phyloP scores from a whole-genome alignment of 2,113 vertebrate genomes.

The Madoqua kirkii region DNA sequence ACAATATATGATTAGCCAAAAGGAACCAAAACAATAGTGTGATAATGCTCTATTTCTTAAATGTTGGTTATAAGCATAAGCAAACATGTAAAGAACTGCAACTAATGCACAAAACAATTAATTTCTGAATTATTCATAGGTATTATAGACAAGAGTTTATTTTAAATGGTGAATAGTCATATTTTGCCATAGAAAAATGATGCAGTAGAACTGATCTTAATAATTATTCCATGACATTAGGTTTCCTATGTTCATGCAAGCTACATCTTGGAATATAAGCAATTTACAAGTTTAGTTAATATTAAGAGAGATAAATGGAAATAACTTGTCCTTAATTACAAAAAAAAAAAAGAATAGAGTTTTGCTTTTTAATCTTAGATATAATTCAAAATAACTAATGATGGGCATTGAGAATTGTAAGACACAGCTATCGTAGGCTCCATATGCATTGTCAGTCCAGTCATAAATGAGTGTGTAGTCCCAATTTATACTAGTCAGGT shows the following conservation, averaged over 20 bases:
- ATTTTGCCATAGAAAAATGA: not conserved
- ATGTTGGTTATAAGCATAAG: not conserved
- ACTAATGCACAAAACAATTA: not conserved
- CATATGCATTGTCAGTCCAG: not conserved
- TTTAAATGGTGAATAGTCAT: not conserved
- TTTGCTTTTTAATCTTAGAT: not conserved
- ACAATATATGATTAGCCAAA: not conserved
- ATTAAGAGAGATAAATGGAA: not conserved
- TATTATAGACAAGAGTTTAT: not conserved
- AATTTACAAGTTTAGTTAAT: not conserved
- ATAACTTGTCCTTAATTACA: not conserved
- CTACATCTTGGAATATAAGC: not conserved
- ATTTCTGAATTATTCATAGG: not conserved
- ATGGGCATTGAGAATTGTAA: not conserved
- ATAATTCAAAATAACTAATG: not conserved
- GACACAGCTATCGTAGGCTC: not conserved
- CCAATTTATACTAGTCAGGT: not conserved
- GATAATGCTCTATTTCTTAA: not conserved
- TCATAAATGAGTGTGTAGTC: not conserved
- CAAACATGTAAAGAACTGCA: not conserved
- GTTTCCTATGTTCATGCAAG: not conserved
- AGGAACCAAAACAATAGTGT: not conserved
- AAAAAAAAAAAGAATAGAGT: not conserved
- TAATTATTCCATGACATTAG: not conserved
- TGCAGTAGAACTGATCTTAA: not conserved